Evolutionary conservation across 2,113 vertebrate genomes (phyloP).

Genomic region (Tachuris rubrigastra): DNA sequence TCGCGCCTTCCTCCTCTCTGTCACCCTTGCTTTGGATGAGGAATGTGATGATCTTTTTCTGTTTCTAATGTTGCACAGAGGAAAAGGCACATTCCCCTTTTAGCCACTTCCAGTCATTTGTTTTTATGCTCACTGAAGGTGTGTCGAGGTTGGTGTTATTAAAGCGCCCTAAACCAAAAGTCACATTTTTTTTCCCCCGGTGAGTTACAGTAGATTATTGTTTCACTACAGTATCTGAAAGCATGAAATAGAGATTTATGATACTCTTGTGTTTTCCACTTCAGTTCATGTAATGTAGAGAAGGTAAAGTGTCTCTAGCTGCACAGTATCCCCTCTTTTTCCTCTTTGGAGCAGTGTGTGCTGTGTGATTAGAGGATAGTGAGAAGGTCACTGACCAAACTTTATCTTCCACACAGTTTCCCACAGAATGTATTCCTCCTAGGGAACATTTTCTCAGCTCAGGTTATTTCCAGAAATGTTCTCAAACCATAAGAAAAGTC

Average conservation of each 20-base stretch:
- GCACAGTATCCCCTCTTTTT: slow-evolving; percentile 10
- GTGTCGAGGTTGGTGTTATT: slow-evolving; percentile 12
- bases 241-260: slow-evolving; percentile 68
- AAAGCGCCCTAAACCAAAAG: slow-evolving; percentile 63
- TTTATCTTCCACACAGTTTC: slow-evolving; percentile 76
- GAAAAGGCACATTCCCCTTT: slow-evolving; percentile 42
- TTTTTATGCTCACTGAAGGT: slow-evolving; percentile 63
- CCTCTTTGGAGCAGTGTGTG: slow-evolving; percentile 27
- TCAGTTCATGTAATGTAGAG: slow-evolving; percentile 35
- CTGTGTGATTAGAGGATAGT: slow-evolving; percentile 67
- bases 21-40: background rate
- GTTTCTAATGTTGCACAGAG: background rate
- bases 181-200: background rate
- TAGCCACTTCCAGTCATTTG: slow-evolving; percentile 62
- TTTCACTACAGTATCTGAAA: slow-evolving; percentile 51
- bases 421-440: slow-evolving; percentile 72
- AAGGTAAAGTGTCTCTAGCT: slow-evolving; percentile 67
- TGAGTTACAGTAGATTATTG: slow-evolving; percentile 62
- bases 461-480: slow-evolving; percentile 79
- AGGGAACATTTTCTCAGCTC: slow-evolving; percentile 74
- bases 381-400: slow-evolving; percentile 77
- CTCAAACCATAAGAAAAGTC: slow-evolving; percentile 73
- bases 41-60: slow-evolving; percentile 2
- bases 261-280: slow-evolving; percentile 55
- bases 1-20: background rate